phyloP scores from a whole-genome alignment of 2,113 vertebrate species.

The Ovibos moschatus region DNA sequence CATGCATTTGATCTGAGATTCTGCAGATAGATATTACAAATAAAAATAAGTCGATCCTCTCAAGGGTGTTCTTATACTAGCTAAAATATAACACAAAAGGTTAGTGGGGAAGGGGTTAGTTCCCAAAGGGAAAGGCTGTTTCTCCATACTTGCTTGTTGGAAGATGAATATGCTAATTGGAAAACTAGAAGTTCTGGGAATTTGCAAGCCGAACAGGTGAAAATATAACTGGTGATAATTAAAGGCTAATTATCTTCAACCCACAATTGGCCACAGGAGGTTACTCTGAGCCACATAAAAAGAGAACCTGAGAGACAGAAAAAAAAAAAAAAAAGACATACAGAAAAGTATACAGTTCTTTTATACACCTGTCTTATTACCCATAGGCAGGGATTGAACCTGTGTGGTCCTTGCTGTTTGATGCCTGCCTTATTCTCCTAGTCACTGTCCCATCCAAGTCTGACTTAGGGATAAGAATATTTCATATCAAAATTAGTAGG shows the following conservation, averaged over 20 bases:
- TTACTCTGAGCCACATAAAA: slow-evolving; percentile 69
- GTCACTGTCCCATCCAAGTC: neutral
- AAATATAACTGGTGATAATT: slow-evolving; percentile 76
- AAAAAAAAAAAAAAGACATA: slow-evolving; percentile 30
- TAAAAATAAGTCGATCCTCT: slow-evolving; percentile 52
- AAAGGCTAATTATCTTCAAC: slow-evolving; percentile 80
- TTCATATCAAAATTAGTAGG: neutral
- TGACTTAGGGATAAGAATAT: neutral
- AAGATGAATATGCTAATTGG: slow-evolving; percentile 73
- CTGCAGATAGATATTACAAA: slow-evolving; percentile 42
- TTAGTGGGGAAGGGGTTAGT: slow-evolving; percentile 51
- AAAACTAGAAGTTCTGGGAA: slow-evolving; percentile 72
- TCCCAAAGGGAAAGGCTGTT: slow-evolving; percentile 53
- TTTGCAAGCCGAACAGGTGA: slow-evolving; percentile 76
- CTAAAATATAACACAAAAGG: slow-evolving; percentile 63
- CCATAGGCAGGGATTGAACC: neutral
- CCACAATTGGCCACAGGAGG: slow-evolving; percentile 75
- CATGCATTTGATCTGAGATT: slow-evolving; percentile 36
- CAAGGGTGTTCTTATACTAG: slow-evolving; percentile 33
- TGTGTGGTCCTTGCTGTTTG: neutral
- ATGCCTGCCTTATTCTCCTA: neutral
- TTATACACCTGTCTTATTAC: slow-evolving; percentile 38
- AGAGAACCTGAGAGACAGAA: neutral
- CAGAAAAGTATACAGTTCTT: slow-evolving; percentile 42
- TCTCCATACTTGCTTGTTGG: slow-evolving; percentile 58